Evolutionary conservation across 1,140 invertebrate species (phyloP).

Genomic region (Lucilia cuprina): DNA sequence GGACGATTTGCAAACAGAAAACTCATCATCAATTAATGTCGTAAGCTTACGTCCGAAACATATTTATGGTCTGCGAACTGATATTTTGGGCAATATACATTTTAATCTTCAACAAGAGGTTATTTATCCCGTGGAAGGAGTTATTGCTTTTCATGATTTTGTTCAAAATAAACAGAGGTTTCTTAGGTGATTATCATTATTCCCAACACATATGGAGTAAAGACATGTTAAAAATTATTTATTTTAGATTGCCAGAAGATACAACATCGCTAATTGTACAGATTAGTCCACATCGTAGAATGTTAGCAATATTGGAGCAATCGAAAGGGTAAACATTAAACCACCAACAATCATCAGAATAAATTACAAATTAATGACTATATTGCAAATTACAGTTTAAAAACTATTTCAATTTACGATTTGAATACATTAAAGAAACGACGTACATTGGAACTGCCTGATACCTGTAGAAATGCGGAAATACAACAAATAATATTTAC

Average conservation of each 20-base stretch:
- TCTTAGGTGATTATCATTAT: slow-evolving; percentile 62
- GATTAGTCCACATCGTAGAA: slow-evolving; percentile 53
- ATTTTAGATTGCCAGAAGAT: slow-evolving; percentile 49
- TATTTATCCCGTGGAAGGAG: slow-evolving; percentile 71
- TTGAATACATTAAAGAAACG: slow-evolving; percentile 66
- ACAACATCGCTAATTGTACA: slow-evolving; percentile 52
- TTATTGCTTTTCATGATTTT: slow-evolving; percentile 69
- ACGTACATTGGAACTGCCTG: slow-evolving; percentile 66
- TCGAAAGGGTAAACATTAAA: slow-evolving; percentile 46
- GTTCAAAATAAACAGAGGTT: slow-evolving; percentile 64
- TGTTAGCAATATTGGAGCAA: slow-evolving; percentile 55
- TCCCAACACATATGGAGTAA: too few relatives aligned
- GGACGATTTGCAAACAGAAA: background rate
- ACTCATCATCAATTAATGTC: slow-evolving; percentile 29
- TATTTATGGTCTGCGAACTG: slow-evolving; percentile 69
- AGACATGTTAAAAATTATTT: background rate
- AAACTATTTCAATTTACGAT: slow-evolving; percentile 66
- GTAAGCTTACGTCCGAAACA: slow-evolving; percentile 65
- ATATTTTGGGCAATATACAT: slow-evolving; percentile 68
- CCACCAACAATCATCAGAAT: background rate
- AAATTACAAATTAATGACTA: background rate
- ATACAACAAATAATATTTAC: slow-evolving; percentile 76
- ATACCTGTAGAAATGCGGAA: slow-evolving; percentile 62
- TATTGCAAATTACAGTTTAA: slow-evolving; percentile 41
- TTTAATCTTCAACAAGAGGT: slow-evolving; percentile 70